These are phyloP conservation scores for Phrynocephalus vlangalii DNA, from an alignment of 2,797 vertebrate genomes.

Conservation along the genomic window DNA sequence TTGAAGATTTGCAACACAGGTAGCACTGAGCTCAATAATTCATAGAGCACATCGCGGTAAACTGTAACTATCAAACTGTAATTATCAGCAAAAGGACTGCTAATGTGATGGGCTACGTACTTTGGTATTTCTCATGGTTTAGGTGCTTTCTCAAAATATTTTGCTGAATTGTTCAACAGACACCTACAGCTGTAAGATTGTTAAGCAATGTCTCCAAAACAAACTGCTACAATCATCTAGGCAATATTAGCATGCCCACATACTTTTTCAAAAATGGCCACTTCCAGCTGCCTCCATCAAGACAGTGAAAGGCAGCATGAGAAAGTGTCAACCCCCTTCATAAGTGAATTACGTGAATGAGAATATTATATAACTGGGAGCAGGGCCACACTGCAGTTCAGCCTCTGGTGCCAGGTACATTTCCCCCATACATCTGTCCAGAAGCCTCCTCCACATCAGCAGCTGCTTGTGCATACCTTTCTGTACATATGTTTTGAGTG, in stretches of 20 bases:
- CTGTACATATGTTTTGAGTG: too few relatives aligned
- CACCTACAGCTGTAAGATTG: neutral
- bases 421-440: too few relatives aligned
- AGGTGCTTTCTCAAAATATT: neutral
- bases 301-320: too few relatives aligned
- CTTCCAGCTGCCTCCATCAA: too few relatives aligned
- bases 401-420: too few relatives aligned
- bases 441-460: too few relatives aligned
- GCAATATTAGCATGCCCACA: neutral
- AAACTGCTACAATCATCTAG: neutral
- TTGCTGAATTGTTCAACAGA: neutral
- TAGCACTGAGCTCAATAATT: conserved; percentile 57
- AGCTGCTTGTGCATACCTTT: too few relatives aligned
- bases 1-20: conserved; percentile 85
- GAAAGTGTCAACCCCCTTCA: neutral
- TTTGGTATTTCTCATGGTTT: neutral
- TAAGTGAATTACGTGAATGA: neutral
- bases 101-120: neutral
- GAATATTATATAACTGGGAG: neutral
- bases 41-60: neutral
- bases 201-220: neutral
- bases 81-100: neutral
- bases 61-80: neutral
- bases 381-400: too few relatives aligned
- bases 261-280: neutral